Evolutionary conservation across 2,888 invertebrate species (phyloP).

Genomic region (Athalia circularis): DNA sequence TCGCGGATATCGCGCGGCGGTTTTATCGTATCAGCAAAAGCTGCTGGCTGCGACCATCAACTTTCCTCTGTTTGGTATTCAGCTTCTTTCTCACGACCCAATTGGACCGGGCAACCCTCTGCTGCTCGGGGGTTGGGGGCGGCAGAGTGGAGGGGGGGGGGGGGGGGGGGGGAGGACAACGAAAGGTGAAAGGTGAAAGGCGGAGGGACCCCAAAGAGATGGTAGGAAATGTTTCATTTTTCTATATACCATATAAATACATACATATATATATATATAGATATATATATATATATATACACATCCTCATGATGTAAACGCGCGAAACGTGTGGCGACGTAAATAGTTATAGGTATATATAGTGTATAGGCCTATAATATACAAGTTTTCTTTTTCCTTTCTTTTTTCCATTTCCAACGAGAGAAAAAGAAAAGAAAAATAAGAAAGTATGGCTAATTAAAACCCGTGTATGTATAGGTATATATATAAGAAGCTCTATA

Average conservation of each 20-base stretch:
- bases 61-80: constrained; percentile 41
- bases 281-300: too few relatives aligned
- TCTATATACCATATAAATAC: background rate
- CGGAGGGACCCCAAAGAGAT: background rate
- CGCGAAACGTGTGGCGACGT: too few relatives aligned
- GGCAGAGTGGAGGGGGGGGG: background rate
- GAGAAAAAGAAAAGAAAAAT: too few relatives aligned
- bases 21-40: constrained; percentile 15
- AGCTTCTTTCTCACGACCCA: constrained; percentile 39
- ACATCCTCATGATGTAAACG: too few relatives aligned
- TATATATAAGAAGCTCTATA: too few relatives aligned
- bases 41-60: constrained; percentile 16
- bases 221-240: constrained; percentile 30
- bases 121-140: background rate
- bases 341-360: too few relatives aligned
- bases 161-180: background rate
- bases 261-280: too few relatives aligned
- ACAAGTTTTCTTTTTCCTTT: too few relatives aligned
- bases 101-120: constrained; percentile 31
- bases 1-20: constrained; percentile 3
- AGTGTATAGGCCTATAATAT: too few relatives aligned
- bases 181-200: background rate
- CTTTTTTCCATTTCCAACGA: too few relatives aligned
- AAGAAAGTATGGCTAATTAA: too few relatives aligned
- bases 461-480: too few relatives aligned